Evolutionary conservation across 2,113 vertebrate species (phyloP), one percentile per base, ranked within the genome.

Genomic region (Brachyhypopomus gauderio): DNA sequence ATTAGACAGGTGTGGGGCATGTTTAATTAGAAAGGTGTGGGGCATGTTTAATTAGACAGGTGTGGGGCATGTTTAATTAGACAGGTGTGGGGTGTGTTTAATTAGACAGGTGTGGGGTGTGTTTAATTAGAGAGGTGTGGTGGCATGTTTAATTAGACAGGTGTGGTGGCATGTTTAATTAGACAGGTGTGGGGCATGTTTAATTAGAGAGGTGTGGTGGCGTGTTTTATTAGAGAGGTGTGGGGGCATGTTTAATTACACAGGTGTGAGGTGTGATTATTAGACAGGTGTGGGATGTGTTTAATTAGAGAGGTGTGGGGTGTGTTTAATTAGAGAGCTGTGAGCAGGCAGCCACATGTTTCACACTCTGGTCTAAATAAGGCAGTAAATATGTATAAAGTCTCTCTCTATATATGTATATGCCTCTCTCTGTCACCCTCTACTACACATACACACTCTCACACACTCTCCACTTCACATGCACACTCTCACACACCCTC

Each of bases 351-450:
- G 22, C 45, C 22, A 63, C 69, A 12, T 17, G 23, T 59, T 63
- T 80, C 41, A 63, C 58, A 63, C 38, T 23, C 73, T 17, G 78
- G 14, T 72, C 23, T 14, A 30, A 36, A 63, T 62, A 48, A 72
- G 56, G 55, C 38, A 56, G 30, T 41, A 67, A 11, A 64, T 17
- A 34, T 27, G 19, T 9, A 34, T 30, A 14, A 41, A 23, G 34
- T 27, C 19, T 17, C 12, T 23, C 5, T 27, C 23, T 59, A 17
- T 23, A 8, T 59, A 34, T 59, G 27, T 75, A 20, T 41, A 12
- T 41, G 23, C 23, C 12, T 30, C 38, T 72, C 34, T 48, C 27
- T 34, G 2, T 73, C 45, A 52, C 45, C 12, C 45, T 52, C 45
- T 3, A 14, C 12, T 52, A 12, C 12, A 52, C 45, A 14, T 11